Evolutionary conservation across 2,797 vertebrate species (phyloP).

Genomic region (Mycteria americana): DNA sequence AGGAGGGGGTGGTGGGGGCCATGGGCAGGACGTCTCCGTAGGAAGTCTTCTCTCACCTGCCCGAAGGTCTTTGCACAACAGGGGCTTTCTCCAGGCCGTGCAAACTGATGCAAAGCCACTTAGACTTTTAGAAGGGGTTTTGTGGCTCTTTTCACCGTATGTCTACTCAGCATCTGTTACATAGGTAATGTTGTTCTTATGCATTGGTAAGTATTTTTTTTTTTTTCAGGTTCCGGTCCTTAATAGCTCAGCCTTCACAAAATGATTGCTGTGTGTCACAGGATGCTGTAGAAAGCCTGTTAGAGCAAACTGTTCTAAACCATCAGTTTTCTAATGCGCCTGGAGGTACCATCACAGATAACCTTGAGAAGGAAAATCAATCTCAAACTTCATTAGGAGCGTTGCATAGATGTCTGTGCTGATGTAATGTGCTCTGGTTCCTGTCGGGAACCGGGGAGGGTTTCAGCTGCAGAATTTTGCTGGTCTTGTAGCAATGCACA

Average conservation of each 20-base stretch:
- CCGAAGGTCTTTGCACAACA: neutral
- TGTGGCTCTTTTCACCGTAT: neutral
- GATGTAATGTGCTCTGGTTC: conserved; percentile 36
- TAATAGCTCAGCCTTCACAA: neutral
- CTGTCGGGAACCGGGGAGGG: neutral
- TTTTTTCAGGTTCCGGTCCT: neutral
- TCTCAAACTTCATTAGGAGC: conserved; percentile 60
- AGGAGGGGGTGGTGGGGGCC: neutral
- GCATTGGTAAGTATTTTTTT: neutral
- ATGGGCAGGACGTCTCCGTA: neutral
- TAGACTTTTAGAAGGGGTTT: neutral
- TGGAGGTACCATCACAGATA: conserved; percentile 34
- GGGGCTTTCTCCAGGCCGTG: neutral
- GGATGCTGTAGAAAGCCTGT: conserved; percentile 14
- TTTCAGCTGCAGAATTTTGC: neutral
- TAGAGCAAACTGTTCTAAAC: conserved; percentile 39
- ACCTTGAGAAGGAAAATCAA: conserved; percentile 63
- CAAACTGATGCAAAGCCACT: neutral
- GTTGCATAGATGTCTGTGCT: conserved; percentile 44
- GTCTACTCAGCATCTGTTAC: neutral
- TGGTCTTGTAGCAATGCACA: neutral
- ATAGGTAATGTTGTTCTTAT: neutral
- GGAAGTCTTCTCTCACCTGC: neutral
- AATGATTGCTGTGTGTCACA: neutral
- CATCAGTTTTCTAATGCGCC: conserved; percentile 4